These are phyloP conservation scores for Zaprionus bogoriensis DNA, from an alignment of 2,888 invertebrate genomes.

Conservation along the genomic window DNA sequence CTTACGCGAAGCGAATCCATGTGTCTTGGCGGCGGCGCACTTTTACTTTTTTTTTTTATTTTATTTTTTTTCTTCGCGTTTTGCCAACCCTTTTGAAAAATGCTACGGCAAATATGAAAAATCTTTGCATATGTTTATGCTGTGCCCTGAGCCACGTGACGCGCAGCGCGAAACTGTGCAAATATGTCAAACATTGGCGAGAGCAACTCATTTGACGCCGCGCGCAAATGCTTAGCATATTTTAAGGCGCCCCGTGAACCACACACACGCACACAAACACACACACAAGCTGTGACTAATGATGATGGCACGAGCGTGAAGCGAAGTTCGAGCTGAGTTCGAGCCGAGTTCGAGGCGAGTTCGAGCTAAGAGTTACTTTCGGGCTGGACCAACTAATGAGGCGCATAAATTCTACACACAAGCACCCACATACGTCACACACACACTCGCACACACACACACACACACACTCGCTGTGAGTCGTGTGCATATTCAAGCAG, in stretches of 20 bases:
- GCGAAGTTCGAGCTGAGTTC: background rate
- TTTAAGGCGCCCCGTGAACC: conserved; percentile 62
- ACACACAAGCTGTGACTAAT: conserved; percentile 78
- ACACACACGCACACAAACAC: too few relatives aligned
- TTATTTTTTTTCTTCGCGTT: conserved; percentile 42
- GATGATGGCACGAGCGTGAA: conserved; percentile 63
- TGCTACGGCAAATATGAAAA: conserved; percentile 72
- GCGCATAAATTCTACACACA: conserved; percentile 78
- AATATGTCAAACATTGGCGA: conserved; percentile 77
- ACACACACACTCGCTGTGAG: conserved; percentile 19
- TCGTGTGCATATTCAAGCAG: conserved; percentile 51
- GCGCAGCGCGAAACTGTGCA: conserved; percentile 53
- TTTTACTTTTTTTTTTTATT: conserved; percentile 7
- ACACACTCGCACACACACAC: conserved; percentile 15
- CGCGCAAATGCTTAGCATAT: conserved; percentile 65
- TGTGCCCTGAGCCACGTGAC: conserved; percentile 27
- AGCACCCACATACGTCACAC: conserved; percentile 25
- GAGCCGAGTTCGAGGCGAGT: conserved; percentile 30
- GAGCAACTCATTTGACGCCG: conserved; percentile 67
- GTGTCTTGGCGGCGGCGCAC: conserved; percentile 34
- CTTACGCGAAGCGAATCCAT: conserved; percentile 12
- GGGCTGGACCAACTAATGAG: conserved; percentile 74
- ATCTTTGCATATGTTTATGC: conserved; percentile 56
- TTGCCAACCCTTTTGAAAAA: conserved; percentile 76
- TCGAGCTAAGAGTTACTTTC: conserved; percentile 31